Conservation (phyloP, 2,797 vertebrate species). For the Crax fasciolata region DNA sequence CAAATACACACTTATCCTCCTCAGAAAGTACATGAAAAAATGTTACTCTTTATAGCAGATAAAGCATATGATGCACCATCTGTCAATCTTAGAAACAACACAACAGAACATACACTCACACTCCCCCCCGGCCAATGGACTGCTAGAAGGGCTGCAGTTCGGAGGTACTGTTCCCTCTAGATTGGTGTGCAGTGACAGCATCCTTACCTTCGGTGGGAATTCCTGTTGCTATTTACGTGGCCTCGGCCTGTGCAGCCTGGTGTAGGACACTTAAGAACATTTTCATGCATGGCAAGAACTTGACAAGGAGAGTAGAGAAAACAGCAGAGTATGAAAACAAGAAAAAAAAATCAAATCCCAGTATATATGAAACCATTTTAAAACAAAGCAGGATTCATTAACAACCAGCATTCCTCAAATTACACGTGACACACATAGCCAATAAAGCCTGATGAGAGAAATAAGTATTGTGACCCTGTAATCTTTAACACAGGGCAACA, state of each 20-base stretch:
- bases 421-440: conserved; percentile 76
- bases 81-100: conserved; percentile 67
- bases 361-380: conserved; percentile 77
- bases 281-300: conserved; percentile 99
- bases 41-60: conserved; percentile 69
- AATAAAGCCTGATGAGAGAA: conserved; percentile 72
- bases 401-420: conserved; percentile 77
- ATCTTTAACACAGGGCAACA: conserved; percentile 58
- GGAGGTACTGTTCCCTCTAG: conserved; percentile 65
- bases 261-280: conserved; percentile 99
- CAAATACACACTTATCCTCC: background rate
- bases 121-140: conserved; percentile 44
- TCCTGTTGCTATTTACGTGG: conserved; percentile 99
- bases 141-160: conserved; percentile 63
- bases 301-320: conserved; percentile 89
- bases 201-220: conserved; percentile 99
- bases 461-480: conserved; percentile 34
- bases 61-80: conserved; percentile 78
- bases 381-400: conserved; percentile 77
- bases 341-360: conserved; percentile 88
- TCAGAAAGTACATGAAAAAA: conserved; percentile 56
- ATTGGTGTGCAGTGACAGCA: conserved; percentile 29
- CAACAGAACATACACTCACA: conserved; percentile 45
- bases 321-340: conserved; percentile 90
- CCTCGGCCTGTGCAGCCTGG: conserved; percentile 99